Evolutionary conservation across 1,140 invertebrate genomes (phyloP).

Genomic region (Archegozetes longisetosus): DNA sequence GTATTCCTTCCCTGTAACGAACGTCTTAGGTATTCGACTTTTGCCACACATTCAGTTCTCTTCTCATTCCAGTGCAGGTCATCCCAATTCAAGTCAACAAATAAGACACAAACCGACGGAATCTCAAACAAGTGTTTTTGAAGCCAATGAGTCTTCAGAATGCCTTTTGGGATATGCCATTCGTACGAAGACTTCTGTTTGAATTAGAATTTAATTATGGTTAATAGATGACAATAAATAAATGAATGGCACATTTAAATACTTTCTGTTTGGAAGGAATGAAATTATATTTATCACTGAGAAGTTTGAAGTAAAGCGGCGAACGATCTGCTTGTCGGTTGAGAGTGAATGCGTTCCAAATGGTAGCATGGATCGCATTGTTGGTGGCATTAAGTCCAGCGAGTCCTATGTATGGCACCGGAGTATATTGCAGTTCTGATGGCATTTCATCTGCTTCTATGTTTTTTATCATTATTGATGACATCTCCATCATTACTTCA

Average conservation of each 20-base stretch:
- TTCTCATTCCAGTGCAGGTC: constrained; percentile 82
- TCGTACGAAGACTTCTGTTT: constrained; percentile 68
- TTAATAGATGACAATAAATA: neutral
- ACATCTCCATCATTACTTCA: too few relatives aligned
- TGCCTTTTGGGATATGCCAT: constrained; percentile 89
- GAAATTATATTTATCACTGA: constrained; percentile 55
- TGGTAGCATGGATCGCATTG: constrained; percentile 67
- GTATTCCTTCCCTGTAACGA: constrained; percentile 58
- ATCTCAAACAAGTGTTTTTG: constrained; percentile 76
- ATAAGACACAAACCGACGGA: constrained; percentile 80
- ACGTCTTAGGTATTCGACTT: constrained; percentile 72
- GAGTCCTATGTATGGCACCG: constrained; percentile 63
- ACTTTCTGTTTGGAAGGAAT: constrained; percentile 75
- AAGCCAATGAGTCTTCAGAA: constrained; percentile 90
- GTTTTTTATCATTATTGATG: too few relatives aligned
- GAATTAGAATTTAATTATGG: constrained; percentile 10
- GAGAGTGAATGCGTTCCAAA: constrained; percentile 80
- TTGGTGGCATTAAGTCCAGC: constrained; percentile 66
- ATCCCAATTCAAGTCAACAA: constrained; percentile 95
- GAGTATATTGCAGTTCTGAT: constrained; percentile 47
- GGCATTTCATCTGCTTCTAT: constrained; percentile 34
- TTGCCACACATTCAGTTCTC: constrained; percentile 73
- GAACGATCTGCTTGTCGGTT: constrained; percentile 59
- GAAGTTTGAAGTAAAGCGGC: constrained; percentile 66
- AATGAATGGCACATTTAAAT: constrained; percentile 11